These are phyloP conservation scores for Metridium senile DNA, from an alignment of 92 coral and sea anemone genomes.

Conservation along the genomic window DNA sequence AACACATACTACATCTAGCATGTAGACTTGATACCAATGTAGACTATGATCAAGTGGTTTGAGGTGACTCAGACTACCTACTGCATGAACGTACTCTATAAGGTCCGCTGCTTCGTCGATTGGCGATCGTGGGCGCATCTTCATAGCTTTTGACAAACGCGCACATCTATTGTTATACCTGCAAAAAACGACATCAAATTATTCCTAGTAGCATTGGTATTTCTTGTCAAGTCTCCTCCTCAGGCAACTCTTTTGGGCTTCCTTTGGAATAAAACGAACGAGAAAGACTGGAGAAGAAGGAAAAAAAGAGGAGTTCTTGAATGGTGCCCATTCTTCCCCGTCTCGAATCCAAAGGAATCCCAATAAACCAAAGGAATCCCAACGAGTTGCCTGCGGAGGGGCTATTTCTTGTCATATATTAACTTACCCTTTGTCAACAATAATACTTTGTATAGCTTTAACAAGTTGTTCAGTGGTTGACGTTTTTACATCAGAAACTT, in stretches of 20 bases:
- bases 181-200: no score
- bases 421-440: slow-evolving; percentile 1
- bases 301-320: no score
- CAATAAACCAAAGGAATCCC: no score
- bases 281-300: no score
- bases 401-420: not conserved
- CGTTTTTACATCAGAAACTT: not conserved
- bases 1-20: slow-evolving; percentile 25
- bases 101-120: slow-evolving; percentile 52
- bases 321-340: no score
- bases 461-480: slow-evolving; percentile 44
- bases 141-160: slow-evolving; percentile 29
- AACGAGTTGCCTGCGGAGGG: no score
- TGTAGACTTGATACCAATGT: slow-evolving; percentile 37
- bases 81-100: slow-evolving; percentile 45
- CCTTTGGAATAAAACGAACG: no score
- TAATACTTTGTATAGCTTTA: slow-evolving; percentile 14
- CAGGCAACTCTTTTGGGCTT: no score
- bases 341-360: no score
- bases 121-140: slow-evolving; percentile 47
- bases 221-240: no score
- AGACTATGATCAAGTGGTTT: slow-evolving; percentile 30
- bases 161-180: slow-evolving; percentile 23
- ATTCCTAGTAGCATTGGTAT: no score
- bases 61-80: slow-evolving; percentile 34